Evolutionary conservation across 2,113 vertebrate species (phyloP), one percentile per base, ranked within the genome.

Genomic region (Mungos mungo): DNA sequence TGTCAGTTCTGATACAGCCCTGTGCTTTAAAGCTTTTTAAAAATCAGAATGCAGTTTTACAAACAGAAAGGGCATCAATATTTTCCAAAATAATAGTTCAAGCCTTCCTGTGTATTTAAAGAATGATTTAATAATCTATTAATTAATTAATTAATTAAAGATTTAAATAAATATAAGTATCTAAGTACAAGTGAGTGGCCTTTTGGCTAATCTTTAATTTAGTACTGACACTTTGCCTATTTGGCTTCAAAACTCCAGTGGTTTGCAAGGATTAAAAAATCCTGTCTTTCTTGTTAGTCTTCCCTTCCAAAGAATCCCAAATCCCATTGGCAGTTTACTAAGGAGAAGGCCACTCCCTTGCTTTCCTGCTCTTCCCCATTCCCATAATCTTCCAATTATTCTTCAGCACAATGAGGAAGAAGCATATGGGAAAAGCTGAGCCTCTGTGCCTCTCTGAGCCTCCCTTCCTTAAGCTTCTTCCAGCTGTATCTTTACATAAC

Each of bases 171-270:
- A 66, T 57, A 33, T 85, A 88, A 50, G 18, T 41, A 85, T 89
- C 71, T 95, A 71, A 69, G 29, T 35, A 74, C 41, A 71, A 16
- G 52, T 50, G 50, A 86, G 23, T 69, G 71, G 23, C 6, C 41
- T 90, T 76, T 94, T 63, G 35, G 50, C 89, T 95, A 23, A 82
- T 38, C 80, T 92, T 92, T 81, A 81, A 74, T 84, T 69, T 38
- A 35, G 31, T 71, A 31, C 52, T 60, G 45, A 63, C 6, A 50
- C 21, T 71, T 96, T 33, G 45, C n/a, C 21, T 54, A 5, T 90
- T 89, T 77, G 31, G 14, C 52, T 69, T 82, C 41, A 72, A 52
- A 72, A 57, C 52, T 82, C 69, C n/a, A 54, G 41, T 50, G 15
- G 9, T 95, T 82, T 71, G 13, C 52, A 85, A 76, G 38, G 7